Percentiles rank a stretch among this genome's conserved stretches.
These are phyloP conservation scores for Leptinotarsa peninsularis DNA, from an alignment of 2,888 invertebrate species.

Conservation along the genomic window DNA sequence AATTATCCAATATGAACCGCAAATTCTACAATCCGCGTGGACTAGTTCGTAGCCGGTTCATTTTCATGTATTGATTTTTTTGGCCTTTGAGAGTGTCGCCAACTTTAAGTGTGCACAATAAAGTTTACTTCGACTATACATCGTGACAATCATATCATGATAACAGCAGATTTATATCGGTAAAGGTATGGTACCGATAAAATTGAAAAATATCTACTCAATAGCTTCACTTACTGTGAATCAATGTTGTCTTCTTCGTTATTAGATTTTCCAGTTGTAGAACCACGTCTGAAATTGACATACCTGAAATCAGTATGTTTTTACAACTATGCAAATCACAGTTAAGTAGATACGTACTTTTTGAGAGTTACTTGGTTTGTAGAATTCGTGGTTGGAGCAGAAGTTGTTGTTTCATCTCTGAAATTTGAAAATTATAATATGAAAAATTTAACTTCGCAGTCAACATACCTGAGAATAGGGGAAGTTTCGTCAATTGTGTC, in stretches of 20 bases:
- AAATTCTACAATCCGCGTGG: too few relatives aligned
- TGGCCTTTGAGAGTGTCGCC: too few relatives aligned
- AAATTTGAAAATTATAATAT: slow-evolving; percentile 13
- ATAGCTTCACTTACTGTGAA: slow-evolving; percentile 14
- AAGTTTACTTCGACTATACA: too few relatives aligned
- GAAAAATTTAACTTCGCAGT: neutral
- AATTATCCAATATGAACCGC: too few relatives aligned
- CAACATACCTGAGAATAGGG: slow-evolving; percentile 9
- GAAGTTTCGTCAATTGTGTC: slow-evolving; percentile 24
- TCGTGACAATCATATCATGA: too few relatives aligned
- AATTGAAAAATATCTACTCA: neutral
- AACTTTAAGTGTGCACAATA: too few relatives aligned
- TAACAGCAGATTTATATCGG: too few relatives aligned
- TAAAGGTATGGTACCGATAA: too few relatives aligned
- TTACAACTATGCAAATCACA: neutral
- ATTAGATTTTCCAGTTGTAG: slow-evolving; percentile 35
- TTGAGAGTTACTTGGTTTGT: slow-evolving; percentile 27
- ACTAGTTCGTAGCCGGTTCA: too few relatives aligned
- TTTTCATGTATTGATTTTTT: too few relatives aligned
- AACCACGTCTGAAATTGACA: slow-evolving; percentile 42
- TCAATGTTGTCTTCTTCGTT: neutral
- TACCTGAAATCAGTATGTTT: slow-evolving; percentile 34
- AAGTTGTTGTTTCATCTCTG: slow-evolving; percentile 33
- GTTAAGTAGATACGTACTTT: neutral
- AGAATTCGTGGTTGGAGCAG: slow-evolving; percentile 18